Base-by-base conservation (phyloP, 2,113 vertebrate species). In the Tetrao urogallus region DNA sequence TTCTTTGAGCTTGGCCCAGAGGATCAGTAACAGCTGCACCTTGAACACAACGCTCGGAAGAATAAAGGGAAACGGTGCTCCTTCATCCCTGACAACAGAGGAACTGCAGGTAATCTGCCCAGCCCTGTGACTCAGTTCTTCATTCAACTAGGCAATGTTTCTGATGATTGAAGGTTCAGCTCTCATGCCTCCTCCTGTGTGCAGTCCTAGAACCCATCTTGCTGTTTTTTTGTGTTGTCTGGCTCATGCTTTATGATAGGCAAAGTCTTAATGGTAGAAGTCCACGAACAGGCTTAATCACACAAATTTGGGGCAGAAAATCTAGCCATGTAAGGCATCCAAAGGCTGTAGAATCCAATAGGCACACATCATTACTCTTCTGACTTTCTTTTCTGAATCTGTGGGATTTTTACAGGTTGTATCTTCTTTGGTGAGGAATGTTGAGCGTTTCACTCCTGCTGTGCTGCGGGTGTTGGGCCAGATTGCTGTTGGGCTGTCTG, bases 21-120 rank as follows among this genome's bases (percentile, higher is more conserved):
- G 91, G 77, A 84, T 97, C 24, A 96, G 36, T 8, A 72, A 30
- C 92, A 72, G 67, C 87, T 97, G 97, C n/a, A 58, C 11, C 0
- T 34, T 60, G 71, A 28, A 54, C 28, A 13, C 54, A 27, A 72
- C 19, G 21, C 22, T 0, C 47, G 13, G 5, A 60, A 77, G 27
- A 18, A 5, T 2, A 10, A 32, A 61, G 1, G 42, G 18, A 67
- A 43, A 17, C 13, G 20, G 54, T 48, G 56, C 40, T 67, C 36
- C 32, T 12, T 65, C 67, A 36, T 60, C 22, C 25, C 80, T 42
- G 66, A 77, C 87, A 11, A 4, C 63, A 1, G 90, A 75, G 45
- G 47, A 91, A 3, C 52, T 90, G 58, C 94, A 97, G 97, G 96
- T 97, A 90, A 71, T 52, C 13, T 36, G 36, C 42, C 42, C 47